Evolutionary conservation across 2,888 invertebrate species (phyloP), one percentile per base, ranked within the genome.

Genomic region (Aproaerema taeniolella): DNA sequence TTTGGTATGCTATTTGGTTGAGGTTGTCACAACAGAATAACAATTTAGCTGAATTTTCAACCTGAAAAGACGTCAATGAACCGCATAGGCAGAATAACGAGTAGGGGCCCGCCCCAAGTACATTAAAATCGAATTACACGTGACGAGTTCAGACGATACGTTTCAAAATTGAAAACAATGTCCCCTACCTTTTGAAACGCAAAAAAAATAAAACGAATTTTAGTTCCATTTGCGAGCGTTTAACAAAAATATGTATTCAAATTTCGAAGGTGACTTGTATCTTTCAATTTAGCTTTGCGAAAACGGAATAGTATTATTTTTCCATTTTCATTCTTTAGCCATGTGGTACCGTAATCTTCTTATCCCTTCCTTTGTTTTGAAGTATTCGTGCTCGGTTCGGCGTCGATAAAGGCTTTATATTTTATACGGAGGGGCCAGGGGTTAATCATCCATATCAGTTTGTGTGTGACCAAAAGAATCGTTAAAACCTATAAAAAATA

Each of bases 381-480:
- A 72, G 70, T 68, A 62, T 68, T 29, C 29, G 9, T 58, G 62
- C 55, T 57, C 55, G 67, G 62, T 55, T 57, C 55, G 53, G 52
- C 46, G 54, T 62, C 62, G 67, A 67, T 66, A 69, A 66, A 65
- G 64, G 62, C 64, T 71, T 70, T 71, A 66, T 62, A 53, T 58
- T 56, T 41, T 8, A 12, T 2, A 14, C 14, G 52, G 41, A 53
- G 61, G 60, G 67, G 62, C 61, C 61, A 62, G 58, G 71, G 77
- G 73, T 72, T 70, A 70, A 74, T 75, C 74, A 77, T 76, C 70
- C 73, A 68, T 73, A 68, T 76, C 68, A 72, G 71, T 74, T 74
- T 75, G 70, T 70, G 63, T 65, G 61, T 55, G 56, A 55, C 58
- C 58, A 51, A 59, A 56, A 60, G 66, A 64, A 64, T 67, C 60